A percentile compares a stretch with the other conserved stretches of the same genome.
These are phyloP conservation scores for Mythimna lalbum DNA, from an alignment of 2,888 invertebrate genomes.

Conservation along the genomic window DNA sequence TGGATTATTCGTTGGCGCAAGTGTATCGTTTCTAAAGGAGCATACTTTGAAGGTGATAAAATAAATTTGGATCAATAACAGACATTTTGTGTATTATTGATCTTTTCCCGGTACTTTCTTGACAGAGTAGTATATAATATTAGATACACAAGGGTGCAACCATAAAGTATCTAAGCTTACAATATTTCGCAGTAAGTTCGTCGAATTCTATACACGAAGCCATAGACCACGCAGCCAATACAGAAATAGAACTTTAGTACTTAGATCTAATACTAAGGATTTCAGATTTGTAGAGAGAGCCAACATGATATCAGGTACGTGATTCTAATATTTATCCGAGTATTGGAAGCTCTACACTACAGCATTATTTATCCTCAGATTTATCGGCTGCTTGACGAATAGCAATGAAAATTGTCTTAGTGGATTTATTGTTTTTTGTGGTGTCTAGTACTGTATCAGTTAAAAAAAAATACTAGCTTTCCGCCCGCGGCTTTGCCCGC, in stretches of 20 bases:
- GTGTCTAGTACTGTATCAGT: too few relatives aligned
- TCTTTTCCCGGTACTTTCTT: too few relatives aligned
- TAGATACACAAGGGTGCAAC: conserved; percentile 1
- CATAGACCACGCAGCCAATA: conserved; percentile 1
- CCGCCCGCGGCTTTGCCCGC: too few relatives aligned
- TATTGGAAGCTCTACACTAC: conserved; percentile 37
- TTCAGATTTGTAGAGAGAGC: conserved; percentile 26
- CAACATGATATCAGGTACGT: conserved; percentile 57
- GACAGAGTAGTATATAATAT: too few relatives aligned
- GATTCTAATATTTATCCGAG: conserved; percentile 61
- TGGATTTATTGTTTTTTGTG: background rate
- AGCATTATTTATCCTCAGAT: conserved; percentile 25
- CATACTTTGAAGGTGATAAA: too few relatives aligned
- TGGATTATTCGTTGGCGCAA: too few relatives aligned
- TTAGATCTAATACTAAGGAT: conserved; percentile 29
- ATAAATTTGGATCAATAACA: too few relatives aligned
- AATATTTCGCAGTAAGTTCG: background rate
- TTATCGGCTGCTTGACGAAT: conserved; percentile 38
- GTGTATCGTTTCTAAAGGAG: too few relatives aligned
- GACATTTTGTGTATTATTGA: too few relatives aligned
- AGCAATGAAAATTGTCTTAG: background rate
- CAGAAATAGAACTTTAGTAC: conserved; percentile 27
- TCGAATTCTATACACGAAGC: conserved; percentile 22
- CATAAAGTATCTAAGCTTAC: background rate
- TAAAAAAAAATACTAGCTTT: too few relatives aligned